phyloP scores from a whole-genome alignment of 2,888 invertebrate species.

The Agriotes lineatus region DNA sequence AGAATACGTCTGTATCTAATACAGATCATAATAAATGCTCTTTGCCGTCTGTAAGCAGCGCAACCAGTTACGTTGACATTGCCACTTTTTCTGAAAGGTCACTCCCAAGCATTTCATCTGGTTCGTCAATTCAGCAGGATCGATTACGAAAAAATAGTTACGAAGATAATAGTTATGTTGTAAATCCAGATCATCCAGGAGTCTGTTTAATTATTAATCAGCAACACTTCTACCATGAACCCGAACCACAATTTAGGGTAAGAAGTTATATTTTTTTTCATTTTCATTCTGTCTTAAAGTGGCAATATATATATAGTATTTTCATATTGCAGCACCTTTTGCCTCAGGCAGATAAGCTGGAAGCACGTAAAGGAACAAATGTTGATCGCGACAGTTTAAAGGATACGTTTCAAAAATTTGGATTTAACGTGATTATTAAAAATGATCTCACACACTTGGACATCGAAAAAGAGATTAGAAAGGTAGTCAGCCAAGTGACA shows the following conservation, averaged over 20 bases:
- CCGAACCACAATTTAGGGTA: constrained; percentile 43
- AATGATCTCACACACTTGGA: constrained; percentile 57
- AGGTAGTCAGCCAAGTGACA: constrained; percentile 48
- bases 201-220: constrained; percentile 66
- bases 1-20: too few relatives aligned
- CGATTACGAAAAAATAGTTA: constrained; percentile 10
- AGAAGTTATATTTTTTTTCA: constrained; percentile 23
- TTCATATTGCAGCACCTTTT: constrained; percentile 53
- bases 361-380: constrained; percentile 62
- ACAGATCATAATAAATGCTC: too few relatives aligned
- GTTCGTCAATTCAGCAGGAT: constrained; percentile 5
- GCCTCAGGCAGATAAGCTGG: constrained; percentile 50
- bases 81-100: neutral
- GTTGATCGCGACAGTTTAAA: constrained; percentile 59
- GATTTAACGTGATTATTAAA: constrained; percentile 58
- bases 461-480: constrained; percentile 54
- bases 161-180: constrained; percentile 49
- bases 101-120: neutral
- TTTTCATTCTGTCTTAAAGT: too few relatives aligned
- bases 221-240: constrained; percentile 58
- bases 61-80: neutral
- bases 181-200: constrained; percentile 58
- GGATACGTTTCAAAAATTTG: constrained; percentile 61
- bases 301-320: neutral
- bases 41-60: neutral